These are phyloP conservation scores for Seriola quinqueradiata DNA, from an alignment of 2,113 vertebrate species.

Conservation along the genomic window DNA sequence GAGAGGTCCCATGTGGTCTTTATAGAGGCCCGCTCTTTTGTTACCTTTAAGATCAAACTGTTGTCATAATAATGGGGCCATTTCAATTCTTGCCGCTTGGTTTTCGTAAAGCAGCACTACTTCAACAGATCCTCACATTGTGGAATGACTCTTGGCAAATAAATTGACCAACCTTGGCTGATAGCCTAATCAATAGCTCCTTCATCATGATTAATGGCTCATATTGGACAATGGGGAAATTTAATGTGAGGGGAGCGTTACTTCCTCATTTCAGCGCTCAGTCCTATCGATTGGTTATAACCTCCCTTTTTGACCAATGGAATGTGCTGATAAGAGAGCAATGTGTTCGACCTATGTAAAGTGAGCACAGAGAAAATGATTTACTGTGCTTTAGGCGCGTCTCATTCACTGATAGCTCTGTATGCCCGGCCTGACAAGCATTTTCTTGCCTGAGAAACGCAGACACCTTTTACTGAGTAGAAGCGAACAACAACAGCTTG, in stretches of 20 bases:
- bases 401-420: slow-evolving; percentile 75
- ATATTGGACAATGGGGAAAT: slow-evolving; percentile 72
- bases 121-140: slow-evolving; percentile 51
- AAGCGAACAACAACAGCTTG: slow-evolving; percentile 85
- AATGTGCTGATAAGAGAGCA: slow-evolving; percentile 64
- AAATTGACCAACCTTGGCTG: slow-evolving; percentile 66
- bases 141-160: slow-evolving; percentile 64
- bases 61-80: slow-evolving; percentile 76
- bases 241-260: slow-evolving; percentile 73
- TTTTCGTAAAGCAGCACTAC: slow-evolving; percentile 17
- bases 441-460: slow-evolving; percentile 82
- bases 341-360: slow-evolving; percentile 71
- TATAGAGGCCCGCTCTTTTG: slow-evolving; percentile 69
- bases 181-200: slow-evolving; percentile 73
- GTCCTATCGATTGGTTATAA: slow-evolving; percentile 64
- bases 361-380: slow-evolving; percentile 72
- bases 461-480: slow-evolving; percentile 84
- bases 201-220: slow-evolving; percentile 78
- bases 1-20: slow-evolving; percentile 70
- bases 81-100: slow-evolving; percentile 51
- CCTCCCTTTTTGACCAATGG: slow-evolving; percentile 57
- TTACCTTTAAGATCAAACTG: slow-evolving; percentile 80
- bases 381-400: slow-evolving; percentile 67
- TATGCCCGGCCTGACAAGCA: slow-evolving; percentile 76
- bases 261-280: slow-evolving; percentile 69